Base-by-base conservation (phyloP, 2,888 invertebrate genomes). In the Oscheius sp. region DNA sequence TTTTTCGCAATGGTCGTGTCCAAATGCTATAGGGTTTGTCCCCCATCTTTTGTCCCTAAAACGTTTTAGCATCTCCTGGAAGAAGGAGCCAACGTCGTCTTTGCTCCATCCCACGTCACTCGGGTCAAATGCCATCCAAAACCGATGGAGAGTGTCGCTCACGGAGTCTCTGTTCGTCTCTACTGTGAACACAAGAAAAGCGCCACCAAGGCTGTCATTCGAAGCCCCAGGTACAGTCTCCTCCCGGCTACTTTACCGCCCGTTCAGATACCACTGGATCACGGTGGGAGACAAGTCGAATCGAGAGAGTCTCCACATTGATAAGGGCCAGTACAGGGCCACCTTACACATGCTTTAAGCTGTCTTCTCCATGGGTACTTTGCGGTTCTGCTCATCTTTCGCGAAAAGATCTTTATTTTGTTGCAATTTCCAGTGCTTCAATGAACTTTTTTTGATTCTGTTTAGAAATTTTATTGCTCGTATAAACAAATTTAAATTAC, bases 1-100 rank as follows among this genome's bases (percentile, higher is more conserved):
- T 88, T 88, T 71, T 86, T 88, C 74, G 85, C 88, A 1, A 85
- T 85, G 81, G 88, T 88, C 53, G 85, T 88, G 35, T 85, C 88
- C 11, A 88, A 88, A 71, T 86, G 85, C 70, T 88, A 88, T 75
- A 77, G 85, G 80, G 86, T 86, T 13, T 73, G 79, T 60, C 55
- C 5, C 1, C 21, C 58, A 33, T 58, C 37, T 62, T 62, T 37
- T 42, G 13, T 13, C 11, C 7, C 7, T 58, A 58, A 42, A 11
- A 4, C 2, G 60, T 59, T 13, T 33, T 11, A 87, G 87, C 87
- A 87, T 76, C 78, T 87, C 2, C 76, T 87, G 7, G 87, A 84
- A 70, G 87, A 87, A 72, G 87, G 87, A 11, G 81, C 85, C 13
- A 85, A 85, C 65, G 86, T 83, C 5, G 77, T 88, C 21, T 87